These are phyloP conservation scores for Lycaena phlaeas DNA, from an alignment of 2,888 invertebrate genomes.

Conservation along the genomic window DNA sequence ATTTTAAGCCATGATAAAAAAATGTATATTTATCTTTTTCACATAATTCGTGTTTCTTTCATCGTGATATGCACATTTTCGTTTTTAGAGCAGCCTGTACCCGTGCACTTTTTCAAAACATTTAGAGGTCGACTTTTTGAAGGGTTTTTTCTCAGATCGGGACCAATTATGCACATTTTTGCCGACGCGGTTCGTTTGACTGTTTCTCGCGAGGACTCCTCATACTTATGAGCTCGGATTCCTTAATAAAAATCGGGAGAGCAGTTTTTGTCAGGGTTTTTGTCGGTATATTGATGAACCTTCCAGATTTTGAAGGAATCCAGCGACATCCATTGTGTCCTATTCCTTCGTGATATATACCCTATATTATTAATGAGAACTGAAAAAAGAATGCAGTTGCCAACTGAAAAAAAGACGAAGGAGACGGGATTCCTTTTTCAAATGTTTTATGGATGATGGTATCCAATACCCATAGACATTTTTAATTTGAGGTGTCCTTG, in stretches of 20 bases:
- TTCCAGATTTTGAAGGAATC: slow-evolving; percentile 57
- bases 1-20: too few species aligned
- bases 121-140: slow-evolving; percentile 67
- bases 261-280: slow-evolving; percentile 58
- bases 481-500: too few species aligned
- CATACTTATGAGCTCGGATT: slow-evolving; percentile 58
- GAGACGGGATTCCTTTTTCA: neutral
- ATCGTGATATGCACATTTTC: slow-evolving; percentile 2
- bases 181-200: slow-evolving; percentile 61
- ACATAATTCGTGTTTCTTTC: too few species aligned
- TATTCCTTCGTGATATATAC: slow-evolving; percentile 13
- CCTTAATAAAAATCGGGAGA: slow-evolving; percentile 64
- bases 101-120: slow-evolving; percentile 65
- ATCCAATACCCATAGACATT: too few species aligned
- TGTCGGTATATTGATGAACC: slow-evolving; percentile 59
- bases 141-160: slow-evolving; percentile 56
- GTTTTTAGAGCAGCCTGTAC: slow-evolving; percentile 42
- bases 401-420: neutral
- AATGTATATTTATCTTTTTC: too few species aligned
- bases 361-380: slow-evolving; percentile 13
- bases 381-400: neutral
- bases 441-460: neutral
- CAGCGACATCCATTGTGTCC: slow-evolving; percentile 24
- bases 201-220: slow-evolving; percentile 33
- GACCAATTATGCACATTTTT: slow-evolving; percentile 72